A percentile compares a stretch with the other conserved stretches of the same genome.
These are phyloP conservation scores for Flabesymbios commensalis DNA, from an alignment of 2,888 invertebrate species.

Conservation along the genomic window DNA sequence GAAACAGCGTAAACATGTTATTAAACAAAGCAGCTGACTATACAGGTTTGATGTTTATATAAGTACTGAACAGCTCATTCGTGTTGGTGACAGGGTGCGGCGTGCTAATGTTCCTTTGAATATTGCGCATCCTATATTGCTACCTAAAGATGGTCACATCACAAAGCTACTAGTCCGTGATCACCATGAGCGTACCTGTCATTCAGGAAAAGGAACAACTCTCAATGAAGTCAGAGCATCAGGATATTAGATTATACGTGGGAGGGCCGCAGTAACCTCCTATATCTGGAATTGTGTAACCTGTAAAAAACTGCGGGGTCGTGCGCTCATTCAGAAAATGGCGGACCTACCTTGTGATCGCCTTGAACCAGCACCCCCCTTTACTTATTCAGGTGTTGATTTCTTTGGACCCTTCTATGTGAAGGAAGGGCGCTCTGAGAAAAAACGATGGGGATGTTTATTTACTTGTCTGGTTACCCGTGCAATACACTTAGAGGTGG, in stretches of 20 bases:
- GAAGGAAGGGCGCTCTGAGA: constrained; percentile 37
- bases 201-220: not conserved
- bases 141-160: constrained; percentile 2
- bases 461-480: constrained; percentile 49
- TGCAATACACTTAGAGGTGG: constrained; percentile 46
- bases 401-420: constrained; percentile 49
- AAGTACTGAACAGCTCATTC: too few species aligned
- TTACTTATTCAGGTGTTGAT: constrained; percentile 49
- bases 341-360: constrained; percentile 50
- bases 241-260: not conserved
- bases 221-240: constrained; percentile 6
- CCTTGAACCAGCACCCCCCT: constrained; percentile 36
- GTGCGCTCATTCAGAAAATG: constrained; percentile 44
- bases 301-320: constrained; percentile 42
- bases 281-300: constrained; percentile 37
- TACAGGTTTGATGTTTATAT: too few species aligned
- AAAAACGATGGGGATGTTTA: constrained; percentile 45
- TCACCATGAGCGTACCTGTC: not conserved
- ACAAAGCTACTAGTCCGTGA: constrained; percentile 13
- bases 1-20: too few species aligned
- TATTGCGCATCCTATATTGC: constrained; percentile 1
- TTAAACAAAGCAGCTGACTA: too few species aligned
- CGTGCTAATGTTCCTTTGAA: not conserved
- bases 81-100: constrained; percentile 7
- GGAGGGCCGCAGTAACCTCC: not conserved